Evolutionary conservation across 1,140 invertebrate genomes (phyloP).

Genomic region (Brachionus rotundiformis): DNA sequence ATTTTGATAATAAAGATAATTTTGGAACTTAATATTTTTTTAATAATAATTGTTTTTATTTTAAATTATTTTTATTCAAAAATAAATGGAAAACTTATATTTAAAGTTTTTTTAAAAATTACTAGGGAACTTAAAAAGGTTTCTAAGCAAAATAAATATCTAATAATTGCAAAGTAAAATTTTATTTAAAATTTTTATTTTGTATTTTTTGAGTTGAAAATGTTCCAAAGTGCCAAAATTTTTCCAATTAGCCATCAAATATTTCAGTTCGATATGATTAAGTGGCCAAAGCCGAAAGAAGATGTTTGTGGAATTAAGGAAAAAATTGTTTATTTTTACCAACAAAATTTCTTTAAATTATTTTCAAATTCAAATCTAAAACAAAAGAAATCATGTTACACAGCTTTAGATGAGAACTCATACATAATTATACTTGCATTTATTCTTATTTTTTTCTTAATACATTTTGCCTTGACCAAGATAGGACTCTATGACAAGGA

Average conservation of each 20-base stretch:
- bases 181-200: background rate
- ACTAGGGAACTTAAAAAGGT: background rate
- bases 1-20: background rate
- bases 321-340: background rate
- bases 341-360: background rate
- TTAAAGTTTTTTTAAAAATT: background rate
- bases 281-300: background rate
- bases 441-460: background rate
- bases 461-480: background rate
- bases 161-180: background rate
- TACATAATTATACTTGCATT: background rate
- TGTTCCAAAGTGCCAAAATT: background rate
- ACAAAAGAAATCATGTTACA: background rate
- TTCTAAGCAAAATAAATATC: background rate
- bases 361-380: background rate
- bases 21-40: background rate
- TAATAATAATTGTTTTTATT: background rate
- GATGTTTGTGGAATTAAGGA: background rate
- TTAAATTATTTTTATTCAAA: background rate
- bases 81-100: background rate
- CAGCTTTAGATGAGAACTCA: background rate
- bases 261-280: slow-evolving; percentile 16
- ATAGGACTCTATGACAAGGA: background rate
- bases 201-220: background rate
- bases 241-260: background rate